phyloP scores from a whole-genome alignment of 2,797 vertebrate genomes.

The Lagorchestes hirsutus region DNA sequence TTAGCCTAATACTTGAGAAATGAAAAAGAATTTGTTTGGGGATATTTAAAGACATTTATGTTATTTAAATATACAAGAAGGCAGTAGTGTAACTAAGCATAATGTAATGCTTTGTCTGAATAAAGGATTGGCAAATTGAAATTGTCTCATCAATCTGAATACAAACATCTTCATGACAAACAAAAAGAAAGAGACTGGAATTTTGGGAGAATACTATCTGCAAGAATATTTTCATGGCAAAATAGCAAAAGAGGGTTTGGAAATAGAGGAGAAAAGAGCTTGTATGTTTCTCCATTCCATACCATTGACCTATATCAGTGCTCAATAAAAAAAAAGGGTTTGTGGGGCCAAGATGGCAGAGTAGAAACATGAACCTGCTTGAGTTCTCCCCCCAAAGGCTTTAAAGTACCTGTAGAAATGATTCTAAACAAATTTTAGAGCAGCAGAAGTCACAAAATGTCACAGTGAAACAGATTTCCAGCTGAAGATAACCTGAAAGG shows the following conservation, averaged over 20 bases:
- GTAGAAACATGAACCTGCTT: too few species aligned
- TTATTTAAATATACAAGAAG: conserved; percentile 43
- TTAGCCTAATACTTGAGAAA: conserved; percentile 65
- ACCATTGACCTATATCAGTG: not conserved
- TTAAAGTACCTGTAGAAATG: too few species aligned
- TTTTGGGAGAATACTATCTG: not conserved
- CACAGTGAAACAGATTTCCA: too few species aligned
- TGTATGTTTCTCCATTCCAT: not conserved
- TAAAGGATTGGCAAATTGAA: conserved; percentile 30
- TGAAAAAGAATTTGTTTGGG: conserved; percentile 32
- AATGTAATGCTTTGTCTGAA: conserved; percentile 35
- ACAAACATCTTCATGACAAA: conserved; percentile 30
- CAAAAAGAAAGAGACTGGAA: not conserved
- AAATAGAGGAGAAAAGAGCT: not conserved
- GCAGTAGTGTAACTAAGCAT: conserved; percentile 42
- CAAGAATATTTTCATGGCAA: conserved; percentile 24
- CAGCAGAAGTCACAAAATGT: too few species aligned
- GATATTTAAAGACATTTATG: conserved; percentile 44
- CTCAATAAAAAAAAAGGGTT: not conserved
- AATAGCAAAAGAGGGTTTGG: not conserved
- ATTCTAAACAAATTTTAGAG: too few species aligned
- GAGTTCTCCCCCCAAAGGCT: too few species aligned
- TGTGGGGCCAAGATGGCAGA: too few species aligned
- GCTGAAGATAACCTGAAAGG: too few species aligned
- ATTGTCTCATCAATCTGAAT: conserved; percentile 25